phyloP scores from a whole-genome alignment of 2,797 vertebrate genomes.

The Hoplostethus mediterraneus region DNA sequence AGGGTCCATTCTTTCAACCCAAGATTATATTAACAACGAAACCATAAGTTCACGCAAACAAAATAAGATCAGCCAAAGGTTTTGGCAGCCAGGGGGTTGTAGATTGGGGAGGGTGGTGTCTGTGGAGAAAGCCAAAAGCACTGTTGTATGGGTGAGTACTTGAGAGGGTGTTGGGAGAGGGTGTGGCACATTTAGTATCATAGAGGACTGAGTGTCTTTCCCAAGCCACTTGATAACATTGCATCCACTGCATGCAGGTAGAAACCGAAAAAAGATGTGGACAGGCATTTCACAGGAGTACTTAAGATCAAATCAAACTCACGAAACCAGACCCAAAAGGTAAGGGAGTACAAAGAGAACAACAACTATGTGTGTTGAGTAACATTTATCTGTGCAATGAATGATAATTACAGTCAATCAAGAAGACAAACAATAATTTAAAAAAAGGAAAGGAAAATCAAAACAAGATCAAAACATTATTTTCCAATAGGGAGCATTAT shows the following conservation, averaged over 20 bases:
- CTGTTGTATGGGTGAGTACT: slow-evolving; percentile 89
- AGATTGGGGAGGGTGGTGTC: slow-evolving; percentile 87
- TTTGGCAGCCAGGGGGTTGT: slow-evolving; percentile 91
- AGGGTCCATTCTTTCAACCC: slow-evolving; percentile 37
- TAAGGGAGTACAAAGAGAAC: slow-evolving; percentile 74
- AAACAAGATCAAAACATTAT: slow-evolving; percentile 75
- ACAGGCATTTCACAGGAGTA: slow-evolving; percentile 99
- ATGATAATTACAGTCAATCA: slow-evolving; percentile 69
- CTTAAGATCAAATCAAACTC: slow-evolving; percentile 83
- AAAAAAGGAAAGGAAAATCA: slow-evolving; percentile 31
- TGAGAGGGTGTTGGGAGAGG: slow-evolving; percentile 48
- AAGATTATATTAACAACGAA: slow-evolving; percentile 52
- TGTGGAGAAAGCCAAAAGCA: slow-evolving; percentile 92
- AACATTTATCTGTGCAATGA: slow-evolving; percentile 63
- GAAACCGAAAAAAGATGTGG: slow-evolving; percentile 90
- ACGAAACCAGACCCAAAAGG: slow-evolving; percentile 67
- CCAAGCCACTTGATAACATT: slow-evolving; percentile 95
- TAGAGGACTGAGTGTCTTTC: slow-evolving; percentile 88
- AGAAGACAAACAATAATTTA: slow-evolving; percentile 64
- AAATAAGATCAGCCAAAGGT: slow-evolving; percentile 82
- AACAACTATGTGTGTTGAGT: slow-evolving; percentile 72
- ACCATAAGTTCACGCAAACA: slow-evolving; percentile 75
- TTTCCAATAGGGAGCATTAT: slow-evolving; percentile 76
- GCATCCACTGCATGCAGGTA: slow-evolving; percentile 99
- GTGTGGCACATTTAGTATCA: slow-evolving; percentile 84